Evolutionary conservation across 2,888 invertebrate species (phyloP).

Genomic region (Erebia epiphron): DNA sequence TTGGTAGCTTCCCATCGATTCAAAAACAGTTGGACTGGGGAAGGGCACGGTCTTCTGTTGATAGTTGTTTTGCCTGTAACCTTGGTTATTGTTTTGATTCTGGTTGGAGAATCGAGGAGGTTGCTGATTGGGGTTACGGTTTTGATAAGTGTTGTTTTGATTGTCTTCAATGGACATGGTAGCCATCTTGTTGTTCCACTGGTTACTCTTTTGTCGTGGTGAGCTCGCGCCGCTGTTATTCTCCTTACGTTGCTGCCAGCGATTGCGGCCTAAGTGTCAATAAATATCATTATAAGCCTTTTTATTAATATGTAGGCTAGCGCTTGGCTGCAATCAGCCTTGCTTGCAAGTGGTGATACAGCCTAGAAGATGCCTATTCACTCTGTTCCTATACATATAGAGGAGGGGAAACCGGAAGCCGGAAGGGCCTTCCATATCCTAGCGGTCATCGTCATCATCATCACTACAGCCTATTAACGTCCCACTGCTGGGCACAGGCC

Average conservation of each 20-base stretch:
- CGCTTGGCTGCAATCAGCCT: too few species aligned
- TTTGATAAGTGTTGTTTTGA: conserved; percentile 64
- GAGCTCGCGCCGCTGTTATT: conserved; percentile 76
- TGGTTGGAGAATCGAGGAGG: conserved; percentile 81
- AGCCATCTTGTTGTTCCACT: conserved; percentile 80
- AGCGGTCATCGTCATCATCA: too few species aligned
- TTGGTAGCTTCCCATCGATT: conserved; percentile 82
- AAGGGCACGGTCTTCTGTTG: conserved; percentile 82
- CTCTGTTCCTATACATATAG: too few species aligned
- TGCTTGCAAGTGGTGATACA: too few species aligned
- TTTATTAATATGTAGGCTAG: too few species aligned
- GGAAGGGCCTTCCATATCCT: too few species aligned
- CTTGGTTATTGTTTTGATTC: conserved; percentile 67
- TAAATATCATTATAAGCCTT: conserved; percentile 6
- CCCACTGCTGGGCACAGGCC: too few species aligned
- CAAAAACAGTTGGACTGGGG: conserved; percentile 83
- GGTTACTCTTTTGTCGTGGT: conserved; percentile 79
- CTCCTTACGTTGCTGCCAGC: conserved; percentile 85
- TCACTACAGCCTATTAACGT: too few species aligned
- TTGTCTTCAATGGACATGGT: conserved; percentile 59
- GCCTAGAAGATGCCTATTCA: too few species aligned
- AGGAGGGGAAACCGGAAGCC: too few species aligned
- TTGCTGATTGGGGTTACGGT: conserved; percentile 63
- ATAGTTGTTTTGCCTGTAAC: conserved; percentile 69
- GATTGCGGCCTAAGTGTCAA: conserved; percentile 74